phyloP scores from a whole-genome alignment of 2,113 vertebrate species.

The Limanda limanda region DNA sequence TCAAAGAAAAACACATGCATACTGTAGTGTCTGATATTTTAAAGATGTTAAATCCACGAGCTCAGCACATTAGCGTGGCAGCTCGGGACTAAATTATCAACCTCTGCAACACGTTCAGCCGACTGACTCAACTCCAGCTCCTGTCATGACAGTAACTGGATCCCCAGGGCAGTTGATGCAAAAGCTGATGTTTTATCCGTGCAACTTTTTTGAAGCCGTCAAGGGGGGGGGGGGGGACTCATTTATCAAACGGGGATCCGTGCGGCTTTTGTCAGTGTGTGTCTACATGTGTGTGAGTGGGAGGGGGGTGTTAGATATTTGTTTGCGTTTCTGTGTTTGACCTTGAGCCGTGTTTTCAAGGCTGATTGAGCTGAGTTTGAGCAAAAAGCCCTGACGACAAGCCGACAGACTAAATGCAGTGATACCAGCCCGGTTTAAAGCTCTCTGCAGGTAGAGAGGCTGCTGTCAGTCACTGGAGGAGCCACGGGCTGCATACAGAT shows the following conservation, averaged over 20 bases:
- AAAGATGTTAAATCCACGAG: slow-evolving; percentile 25
- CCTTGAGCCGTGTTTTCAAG: slow-evolving; percentile 62
- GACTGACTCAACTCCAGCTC: slow-evolving; percentile 21
- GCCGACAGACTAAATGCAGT: slow-evolving; percentile 29
- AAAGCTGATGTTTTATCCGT: slow-evolving; percentile 47
- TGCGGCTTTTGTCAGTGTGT: background rate
- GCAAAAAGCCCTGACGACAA: slow-evolving; percentile 27
- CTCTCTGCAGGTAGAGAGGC: slow-evolving; percentile 52
- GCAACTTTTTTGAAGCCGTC: slow-evolving; percentile 42
- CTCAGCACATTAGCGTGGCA: slow-evolving; percentile 13
- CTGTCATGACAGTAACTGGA: slow-evolving; percentile 38
- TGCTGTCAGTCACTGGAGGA: slow-evolving; percentile 52
- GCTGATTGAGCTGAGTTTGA: slow-evolving; percentile 59
- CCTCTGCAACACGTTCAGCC: background rate
- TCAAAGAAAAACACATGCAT: background rate
- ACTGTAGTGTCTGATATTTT: background rate
- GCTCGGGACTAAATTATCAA: slow-evolving; percentile 11
- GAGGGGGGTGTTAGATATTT: slow-evolving; percentile 21
- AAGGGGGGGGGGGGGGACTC: slow-evolving; percentile 30
- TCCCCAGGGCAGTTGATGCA: slow-evolving; percentile 32
- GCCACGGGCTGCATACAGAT: slow-evolving; percentile 42
- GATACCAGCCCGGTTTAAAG: slow-evolving; percentile 29
- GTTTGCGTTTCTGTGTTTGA: slow-evolving; percentile 53
- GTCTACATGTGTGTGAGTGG: background rate
- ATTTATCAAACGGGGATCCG: slow-evolving; percentile 31